Base-by-base conservation (phyloP, 1,140 invertebrate genomes). In the Euglossa dilemma region DNA sequence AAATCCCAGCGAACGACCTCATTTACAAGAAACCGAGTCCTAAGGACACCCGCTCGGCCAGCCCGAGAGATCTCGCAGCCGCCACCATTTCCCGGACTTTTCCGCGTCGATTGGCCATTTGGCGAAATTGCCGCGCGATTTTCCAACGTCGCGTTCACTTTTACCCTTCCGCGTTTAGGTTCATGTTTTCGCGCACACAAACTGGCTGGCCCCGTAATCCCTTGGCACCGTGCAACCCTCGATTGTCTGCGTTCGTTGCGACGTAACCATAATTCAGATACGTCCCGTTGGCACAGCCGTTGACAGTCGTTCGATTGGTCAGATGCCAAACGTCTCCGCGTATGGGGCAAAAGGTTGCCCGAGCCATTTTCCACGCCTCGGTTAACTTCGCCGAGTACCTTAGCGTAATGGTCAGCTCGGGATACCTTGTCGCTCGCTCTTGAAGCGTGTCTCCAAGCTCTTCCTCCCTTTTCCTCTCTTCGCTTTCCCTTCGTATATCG, bases 181-280 rank as follows among this genome's bases (percentile, higher is more conserved):
- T 54, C 52, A 56, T 66, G 71, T 64, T 81, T 75, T 81, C 79
- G 25, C 36, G 45, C 52, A 47, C 45, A n/a, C 18, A 28, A 28
- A 28, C 45, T 59, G 52, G 52, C 74, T 54, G 69, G 70, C 61
- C 80, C 73, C 16, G 71, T 89, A 88, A 90, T 89, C 86, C 88
- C 70, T 90, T 90, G 89, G 88, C 86, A 89, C 54, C 59, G 80
- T 69, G 45, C 75, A 82, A 20, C 52, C 63, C 84, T 82, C 47
- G 76, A 88, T 89, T 85, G 78, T 47, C 59, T 59, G 64, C 59
- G 84, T 83, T 85, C 80, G 43, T 73, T 75, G 73, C 85, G 83
- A 88, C 82, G 83, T 87, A 90, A 87, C 86, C 78, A 90, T 90
- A 90, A 91, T 90, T 91, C 87, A 89, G 81, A 79, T 90, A 75